Evolutionary conservation across 2,888 invertebrate genomes (phyloP).

Genomic region (Amaurobius ferox): DNA sequence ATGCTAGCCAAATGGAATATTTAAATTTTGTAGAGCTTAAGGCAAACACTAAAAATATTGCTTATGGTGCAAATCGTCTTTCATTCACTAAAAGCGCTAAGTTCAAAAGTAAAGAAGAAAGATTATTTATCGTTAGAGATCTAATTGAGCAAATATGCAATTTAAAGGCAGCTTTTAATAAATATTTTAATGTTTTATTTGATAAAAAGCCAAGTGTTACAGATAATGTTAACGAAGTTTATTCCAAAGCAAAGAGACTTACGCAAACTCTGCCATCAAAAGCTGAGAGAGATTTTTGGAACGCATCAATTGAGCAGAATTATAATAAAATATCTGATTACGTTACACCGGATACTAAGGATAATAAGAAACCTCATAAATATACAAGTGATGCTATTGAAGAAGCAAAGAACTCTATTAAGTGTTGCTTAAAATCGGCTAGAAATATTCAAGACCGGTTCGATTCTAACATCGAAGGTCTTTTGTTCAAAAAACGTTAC

Average conservation of each 20-base stretch:
- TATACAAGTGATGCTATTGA: not conserved
- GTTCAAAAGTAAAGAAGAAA: slow-evolving; percentile 1
- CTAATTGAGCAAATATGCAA: not conserved
- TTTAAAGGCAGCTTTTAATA: slow-evolving; percentile 22
- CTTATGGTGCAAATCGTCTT: too few relatives aligned
- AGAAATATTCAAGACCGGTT: not conserved
- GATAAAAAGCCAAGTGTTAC: not conserved
- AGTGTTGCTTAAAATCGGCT: not conserved
- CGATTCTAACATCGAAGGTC: slow-evolving; percentile 10
- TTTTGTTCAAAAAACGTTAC: slow-evolving; percentile 9
- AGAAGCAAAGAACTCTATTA: slow-evolving; percentile 1
- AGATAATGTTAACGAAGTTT: not conserved
- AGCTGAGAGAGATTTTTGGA: slow-evolving; percentile 35
- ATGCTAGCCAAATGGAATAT: too few relatives aligned
- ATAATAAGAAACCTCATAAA: not conserved
- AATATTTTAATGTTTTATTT: not conserved
- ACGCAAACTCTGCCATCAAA: slow-evolving; percentile 13
- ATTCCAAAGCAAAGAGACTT: not conserved
- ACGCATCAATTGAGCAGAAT: not conserved
- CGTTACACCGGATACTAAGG: not conserved
- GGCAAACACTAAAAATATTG: too few relatives aligned
- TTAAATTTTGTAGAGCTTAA: too few relatives aligned
- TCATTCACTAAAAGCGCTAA: slow-evolving; percentile 6
- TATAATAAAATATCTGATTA: not conserved
- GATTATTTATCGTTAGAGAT: not conserved